Evolutionary conservation across 2,113 vertebrate genomes (phyloP).

Genomic region (Oreochromis spilurus): DNA sequence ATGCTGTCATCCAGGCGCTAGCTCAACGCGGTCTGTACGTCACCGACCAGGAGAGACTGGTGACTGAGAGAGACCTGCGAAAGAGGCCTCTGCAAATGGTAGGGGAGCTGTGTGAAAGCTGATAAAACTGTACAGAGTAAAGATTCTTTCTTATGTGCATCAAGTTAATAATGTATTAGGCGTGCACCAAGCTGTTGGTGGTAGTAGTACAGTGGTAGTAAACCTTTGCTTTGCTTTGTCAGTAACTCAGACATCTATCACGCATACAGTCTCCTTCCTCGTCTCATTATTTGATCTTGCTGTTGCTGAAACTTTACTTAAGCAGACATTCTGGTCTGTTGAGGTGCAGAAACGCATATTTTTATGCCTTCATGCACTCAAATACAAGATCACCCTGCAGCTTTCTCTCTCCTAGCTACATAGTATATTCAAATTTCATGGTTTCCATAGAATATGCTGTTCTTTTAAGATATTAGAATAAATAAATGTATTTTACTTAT

Average conservation of each 20-base stretch:
- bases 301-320: neutral
- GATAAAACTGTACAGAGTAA: neutral
- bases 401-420: neutral
- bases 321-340: neutral
- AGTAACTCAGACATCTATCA: neutral
- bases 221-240: neutral
- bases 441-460: neutral
- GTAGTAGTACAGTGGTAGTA: neutral
- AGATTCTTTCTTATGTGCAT: neutral
- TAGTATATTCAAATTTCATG: neutral
- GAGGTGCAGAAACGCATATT: neutral
- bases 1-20: constrained; percentile 92
- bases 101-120: constrained; percentile 9
- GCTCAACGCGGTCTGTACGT: constrained; percentile 94
- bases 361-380: neutral
- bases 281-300: neutral
- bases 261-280: neutral
- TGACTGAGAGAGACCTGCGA: constrained; percentile 90
- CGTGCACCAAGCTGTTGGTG: neutral
- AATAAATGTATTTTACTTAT: neutral
- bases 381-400: neutral
- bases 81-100: constrained; percentile 97
- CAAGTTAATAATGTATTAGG: neutral
- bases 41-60: constrained; percentile 90
- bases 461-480: neutral